phyloP scores from a whole-genome alignment of 35 echinoderm and acorn worm genomes.

The Ophioderma brevispina region DNA sequence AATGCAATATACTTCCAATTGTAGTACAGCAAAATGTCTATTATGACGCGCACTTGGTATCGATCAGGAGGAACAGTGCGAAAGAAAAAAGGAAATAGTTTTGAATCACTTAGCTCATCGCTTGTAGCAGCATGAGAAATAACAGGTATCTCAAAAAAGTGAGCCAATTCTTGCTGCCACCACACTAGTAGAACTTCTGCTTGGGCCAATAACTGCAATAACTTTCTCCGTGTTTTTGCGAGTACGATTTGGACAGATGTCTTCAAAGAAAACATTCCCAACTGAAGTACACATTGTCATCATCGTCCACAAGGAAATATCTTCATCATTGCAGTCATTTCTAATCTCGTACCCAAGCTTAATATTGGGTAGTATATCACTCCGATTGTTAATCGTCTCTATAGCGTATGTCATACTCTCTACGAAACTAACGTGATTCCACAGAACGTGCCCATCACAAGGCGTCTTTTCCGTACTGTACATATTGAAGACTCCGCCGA shows the following conservation, averaged over 20 bases:
- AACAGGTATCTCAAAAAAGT: background rate
- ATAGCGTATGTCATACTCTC: too few species aligned
- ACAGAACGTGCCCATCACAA: too few species aligned
- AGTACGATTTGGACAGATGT: too few species aligned
- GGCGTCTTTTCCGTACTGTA: too few species aligned
- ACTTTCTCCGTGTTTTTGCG: background rate
- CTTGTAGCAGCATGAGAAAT: slow-evolving; percentile 40
- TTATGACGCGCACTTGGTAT: slow-evolving; percentile 46
- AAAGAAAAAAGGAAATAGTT: slow-evolving; percentile 49
- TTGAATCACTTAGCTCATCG: slow-evolving; percentile 62
- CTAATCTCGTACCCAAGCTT: too few species aligned
- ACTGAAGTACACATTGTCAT: background rate
- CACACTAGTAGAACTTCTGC: background rate
- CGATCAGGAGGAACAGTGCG: slow-evolving; percentile 62
- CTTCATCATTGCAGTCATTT: too few species aligned
- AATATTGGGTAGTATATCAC: too few species aligned
- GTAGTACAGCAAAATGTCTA: slow-evolving; percentile 30
- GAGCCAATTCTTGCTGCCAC: background rate
- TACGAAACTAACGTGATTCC: too few species aligned
- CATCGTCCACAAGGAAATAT: background rate
- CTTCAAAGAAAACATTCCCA: too few species aligned
- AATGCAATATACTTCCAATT: slow-evolving; percentile 35
- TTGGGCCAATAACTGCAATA: background rate
- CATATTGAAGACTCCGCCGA: too few species aligned
- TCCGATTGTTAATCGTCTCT: too few species aligned